Conservation (phyloP, 2,888 invertebrate species). For the Autographa pulchrina region DNA sequence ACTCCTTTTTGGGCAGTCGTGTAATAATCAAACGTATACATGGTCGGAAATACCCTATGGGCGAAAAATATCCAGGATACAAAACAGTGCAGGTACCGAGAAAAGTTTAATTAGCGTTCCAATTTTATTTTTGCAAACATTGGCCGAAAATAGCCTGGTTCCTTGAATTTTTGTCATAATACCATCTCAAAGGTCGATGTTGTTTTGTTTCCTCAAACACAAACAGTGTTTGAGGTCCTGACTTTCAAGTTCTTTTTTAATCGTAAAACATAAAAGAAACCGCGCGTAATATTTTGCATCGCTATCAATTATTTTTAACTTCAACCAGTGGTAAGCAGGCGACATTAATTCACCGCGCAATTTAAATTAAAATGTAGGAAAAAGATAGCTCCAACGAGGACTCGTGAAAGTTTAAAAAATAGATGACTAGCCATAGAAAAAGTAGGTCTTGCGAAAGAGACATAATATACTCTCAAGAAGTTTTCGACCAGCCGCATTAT, state of each 20-base stretch:
- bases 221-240: neutral
- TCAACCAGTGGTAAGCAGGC: neutral
- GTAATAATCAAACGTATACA: too few relatives aligned
- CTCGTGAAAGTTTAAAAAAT: neutral
- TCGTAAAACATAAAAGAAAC: neutral
- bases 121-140: constrained; percentile 42
- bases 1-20: too few relatives aligned
- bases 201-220: neutral
- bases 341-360: neutral
- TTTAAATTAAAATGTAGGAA: neutral
- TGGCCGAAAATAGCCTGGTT: constrained; percentile 29
- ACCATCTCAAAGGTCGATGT: constrained; percentile 3
- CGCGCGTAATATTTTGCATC: neutral
- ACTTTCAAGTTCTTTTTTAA: neutral
- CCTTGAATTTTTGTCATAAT: constrained; percentile 10
- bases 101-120: constrained; percentile 47
- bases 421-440: neutral
- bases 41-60: neutral
- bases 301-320: neutral
- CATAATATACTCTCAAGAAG: neutral
- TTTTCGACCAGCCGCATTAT: neutral
- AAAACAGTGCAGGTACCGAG: constrained; percentile 5
- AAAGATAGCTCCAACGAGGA: neutral
- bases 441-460: neutral
- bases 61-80: constrained; percentile 21